Conservation (phyloP, 2,113 vertebrate genomes). For the Notiomystis cincta region DNA sequence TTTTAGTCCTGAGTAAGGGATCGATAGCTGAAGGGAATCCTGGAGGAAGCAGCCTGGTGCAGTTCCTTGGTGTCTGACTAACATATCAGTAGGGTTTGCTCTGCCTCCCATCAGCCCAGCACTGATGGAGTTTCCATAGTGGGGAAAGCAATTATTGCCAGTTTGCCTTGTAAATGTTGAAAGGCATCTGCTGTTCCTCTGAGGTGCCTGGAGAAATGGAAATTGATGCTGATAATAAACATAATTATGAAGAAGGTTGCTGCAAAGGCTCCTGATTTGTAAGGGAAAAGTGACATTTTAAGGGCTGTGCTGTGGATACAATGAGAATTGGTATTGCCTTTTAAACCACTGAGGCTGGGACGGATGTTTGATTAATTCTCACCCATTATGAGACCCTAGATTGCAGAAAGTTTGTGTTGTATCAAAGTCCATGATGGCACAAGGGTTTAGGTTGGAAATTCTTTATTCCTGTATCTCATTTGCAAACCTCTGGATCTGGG, state of each 20-base stretch:
- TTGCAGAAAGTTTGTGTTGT: neutral
- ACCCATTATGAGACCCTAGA: neutral
- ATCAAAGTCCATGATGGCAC: neutral
- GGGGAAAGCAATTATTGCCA: neutral
- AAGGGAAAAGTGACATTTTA: conserved; percentile 33
- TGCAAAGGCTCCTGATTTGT: conserved; percentile 5
- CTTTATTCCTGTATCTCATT: neutral
- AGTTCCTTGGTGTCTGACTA: neutral
- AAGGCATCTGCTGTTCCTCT: conserved; percentile 35
- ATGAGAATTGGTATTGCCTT: conserved; percentile 3
- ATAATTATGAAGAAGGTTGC: conserved; percentile 7
- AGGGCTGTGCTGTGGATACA: neutral
- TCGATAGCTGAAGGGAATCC: neutral
- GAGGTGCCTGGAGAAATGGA: conserved; percentile 23
- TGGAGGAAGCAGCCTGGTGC: neutral
- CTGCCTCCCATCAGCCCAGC: neutral
- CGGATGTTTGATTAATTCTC: neutral
- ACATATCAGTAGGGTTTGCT: neutral
- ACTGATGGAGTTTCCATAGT: neutral
- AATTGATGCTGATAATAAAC: conserved; percentile 52
- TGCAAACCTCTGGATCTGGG: neutral
- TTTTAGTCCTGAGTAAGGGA: neutral
- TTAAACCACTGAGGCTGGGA: neutral
- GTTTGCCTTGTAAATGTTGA: conserved; percentile 10
- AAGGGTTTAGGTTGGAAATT: neutral